Base-by-base conservation (phyloP, 2,888 invertebrate species). In the Idaea dimidiata region DNA sequence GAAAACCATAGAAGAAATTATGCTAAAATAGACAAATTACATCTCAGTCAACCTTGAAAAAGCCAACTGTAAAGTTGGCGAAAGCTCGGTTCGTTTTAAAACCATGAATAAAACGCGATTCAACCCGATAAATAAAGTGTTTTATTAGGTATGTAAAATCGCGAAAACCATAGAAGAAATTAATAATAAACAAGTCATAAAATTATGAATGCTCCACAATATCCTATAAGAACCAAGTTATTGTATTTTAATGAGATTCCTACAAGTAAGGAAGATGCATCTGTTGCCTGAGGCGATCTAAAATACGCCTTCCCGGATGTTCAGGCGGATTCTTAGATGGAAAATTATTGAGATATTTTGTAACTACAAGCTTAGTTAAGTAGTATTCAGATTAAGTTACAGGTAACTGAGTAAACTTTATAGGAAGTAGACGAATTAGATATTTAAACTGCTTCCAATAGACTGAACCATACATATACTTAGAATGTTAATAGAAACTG, bases 261-360 rank as follows among this genome's bases (percentile, higher is more conserved):
- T 62, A 57, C 62, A 62, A 65, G 62, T 54, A 43, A 57, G 14
- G 61, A 64, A 64, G 43, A 43, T 43, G 43, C 43, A 43, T 43
- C 43, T 59, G 63, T 59, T 54, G 61, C 65, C 62, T 14, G 14
- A 43, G 61, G 67, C 61, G 60, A 67, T 63, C 63, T 58, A 77
- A 77, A 70, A 61, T 70, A 58, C 62, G 16, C 43, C 66, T 73
- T 72, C 76, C 78, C 70, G 72, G 68, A 73, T 69, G 68, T 75
- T 66, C 63, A 53, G 64, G 8, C 24, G 54, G 62, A 72, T 78
- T 78, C 77, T 71, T 74, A 68, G 62, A 31, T 62, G 71, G 67
- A 72, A 74, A 72, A 61, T 69, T 70, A 67, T 67, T 66, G 66
- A 65, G 66, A 63, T 65, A 66, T 66, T 67, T 62, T 14, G 65